Evolutionary conservation across 2,113 vertebrate genomes (phyloP), one percentile per base, ranked within the genome.

Genomic region (Capreolus pygargus): DNA sequence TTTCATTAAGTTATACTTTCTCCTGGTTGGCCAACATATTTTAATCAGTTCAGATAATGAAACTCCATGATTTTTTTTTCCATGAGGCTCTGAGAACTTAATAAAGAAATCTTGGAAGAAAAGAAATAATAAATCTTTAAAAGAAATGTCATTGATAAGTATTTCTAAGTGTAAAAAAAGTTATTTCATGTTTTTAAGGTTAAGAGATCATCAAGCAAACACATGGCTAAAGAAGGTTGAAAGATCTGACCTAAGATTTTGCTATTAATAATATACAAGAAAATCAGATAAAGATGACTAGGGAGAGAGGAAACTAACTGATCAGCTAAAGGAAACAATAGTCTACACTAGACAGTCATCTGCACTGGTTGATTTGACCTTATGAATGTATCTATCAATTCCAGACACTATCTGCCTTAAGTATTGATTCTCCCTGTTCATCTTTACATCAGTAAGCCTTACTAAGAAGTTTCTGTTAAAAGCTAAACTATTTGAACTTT

Each of bases 71-170:
- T 39, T 55, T 86, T 30, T 30, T 76, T 78, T 3, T 85, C 33
- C 33, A 43, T 16, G 36, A 60, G 27, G 14, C 9, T 55, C 28
- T 89, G 5, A 96, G 9, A 94, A 92, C 95, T 67, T 97, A 98
- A 81, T 54, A 93, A 96, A 98, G 91, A 86, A 57, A 61, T 92
- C 78, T 89, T 98, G 95, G 36, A 88, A 94, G 96, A 81, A 97
- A 98, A 98, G 58, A 94, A 95, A 98, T 91, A 85, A 97, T 54
- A 91, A 96, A 96, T 97, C 96, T 97, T 98, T 96, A 98, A 98
- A 98, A 93, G 58, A 95, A 50, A 9, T 96, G 91, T 98, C 95
- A 95, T 97, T 98, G 81, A 61, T 98, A 98, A 98, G 94, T 96
- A 98, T 95, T 98, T 98, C 58, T 98, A 98, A 96, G 81, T 93